These are phyloP conservation scores for Cairina moschata DNA, from an alignment of 2,113 vertebrate species.

Conservation along the genomic window DNA sequence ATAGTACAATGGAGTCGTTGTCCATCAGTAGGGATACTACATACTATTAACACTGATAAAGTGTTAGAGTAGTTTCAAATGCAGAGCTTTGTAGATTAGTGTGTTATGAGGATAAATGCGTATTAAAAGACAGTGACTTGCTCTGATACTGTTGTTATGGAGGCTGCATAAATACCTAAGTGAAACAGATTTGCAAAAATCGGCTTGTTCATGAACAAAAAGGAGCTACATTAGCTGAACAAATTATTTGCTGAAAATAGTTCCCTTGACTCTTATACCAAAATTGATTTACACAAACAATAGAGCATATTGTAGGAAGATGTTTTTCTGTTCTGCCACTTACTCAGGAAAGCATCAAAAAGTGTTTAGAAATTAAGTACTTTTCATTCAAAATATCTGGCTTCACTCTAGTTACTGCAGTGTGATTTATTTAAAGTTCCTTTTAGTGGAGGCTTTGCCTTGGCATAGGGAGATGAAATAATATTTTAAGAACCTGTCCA, in stretches of 20 bases:
- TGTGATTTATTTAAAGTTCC: neutral
- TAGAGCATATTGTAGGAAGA: neutral
- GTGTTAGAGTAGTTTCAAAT: neutral
- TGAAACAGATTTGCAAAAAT: neutral
- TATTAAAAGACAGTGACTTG: neutral
- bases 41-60: neutral
- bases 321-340: neutral
- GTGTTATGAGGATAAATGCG: neutral
- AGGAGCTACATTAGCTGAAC: neutral
- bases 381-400: neutral
- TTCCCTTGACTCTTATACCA: neutral
- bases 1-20: neutral
- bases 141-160: neutral
- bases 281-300: neutral
- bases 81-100: neutral
- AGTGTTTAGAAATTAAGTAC: neutral
- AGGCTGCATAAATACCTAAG: neutral
- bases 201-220: neutral
- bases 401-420: neutral
- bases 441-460: neutral
- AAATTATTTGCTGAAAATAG: constrained; percentile 8
- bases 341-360: neutral
- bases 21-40: neutral
- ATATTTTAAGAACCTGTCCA: neutral
- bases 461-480: neutral